Conservation (phyloP, 2,113 vertebrate genomes). For the Anolis carolinensis region DNA sequence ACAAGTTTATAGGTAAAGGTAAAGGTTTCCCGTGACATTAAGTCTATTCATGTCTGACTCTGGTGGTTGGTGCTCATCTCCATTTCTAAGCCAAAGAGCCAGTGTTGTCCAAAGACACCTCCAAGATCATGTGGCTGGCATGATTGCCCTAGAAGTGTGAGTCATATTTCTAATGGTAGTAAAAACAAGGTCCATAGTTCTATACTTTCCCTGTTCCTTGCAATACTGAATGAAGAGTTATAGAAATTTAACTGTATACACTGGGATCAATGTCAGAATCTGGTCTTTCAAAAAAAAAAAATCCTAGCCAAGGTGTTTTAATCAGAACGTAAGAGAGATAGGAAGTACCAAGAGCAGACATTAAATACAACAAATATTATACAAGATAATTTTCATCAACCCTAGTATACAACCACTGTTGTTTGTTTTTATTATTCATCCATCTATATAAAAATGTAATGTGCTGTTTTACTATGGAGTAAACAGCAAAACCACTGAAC, state of each 20-base stretch:
- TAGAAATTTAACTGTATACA: not conserved
- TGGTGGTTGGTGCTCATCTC: too few species aligned
- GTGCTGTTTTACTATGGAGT: too few species aligned
- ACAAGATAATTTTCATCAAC: not conserved
- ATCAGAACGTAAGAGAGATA: not conserved
- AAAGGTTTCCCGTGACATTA: too few species aligned
- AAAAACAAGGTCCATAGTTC: not conserved
- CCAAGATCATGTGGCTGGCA: too few species aligned
- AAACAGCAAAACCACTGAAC: too few species aligned
- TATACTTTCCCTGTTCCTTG: not conserved
- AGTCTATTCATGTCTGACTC: too few species aligned
- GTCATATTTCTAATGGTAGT: not conserved
- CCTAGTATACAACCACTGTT: not conserved
- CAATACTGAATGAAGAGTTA: not conserved
- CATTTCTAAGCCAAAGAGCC: too few species aligned
- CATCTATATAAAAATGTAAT: too few species aligned
- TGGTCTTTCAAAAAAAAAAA: not conserved
- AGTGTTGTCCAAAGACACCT: too few species aligned
- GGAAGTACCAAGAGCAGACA: not conserved
- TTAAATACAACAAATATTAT: not conserved
- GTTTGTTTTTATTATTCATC: constrained; percentile 20
- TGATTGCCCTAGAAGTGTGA: not conserved
- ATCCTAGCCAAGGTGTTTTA: not conserved
- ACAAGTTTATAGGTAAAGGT: too few species aligned
- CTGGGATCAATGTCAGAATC: not conserved